Percentiles rank a stretch among this genome's conserved stretches.
These are phyloP conservation scores for Pogona vitticeps DNA, from an alignment of 2,113 vertebrate genomes.

Conservation along the genomic window DNA sequence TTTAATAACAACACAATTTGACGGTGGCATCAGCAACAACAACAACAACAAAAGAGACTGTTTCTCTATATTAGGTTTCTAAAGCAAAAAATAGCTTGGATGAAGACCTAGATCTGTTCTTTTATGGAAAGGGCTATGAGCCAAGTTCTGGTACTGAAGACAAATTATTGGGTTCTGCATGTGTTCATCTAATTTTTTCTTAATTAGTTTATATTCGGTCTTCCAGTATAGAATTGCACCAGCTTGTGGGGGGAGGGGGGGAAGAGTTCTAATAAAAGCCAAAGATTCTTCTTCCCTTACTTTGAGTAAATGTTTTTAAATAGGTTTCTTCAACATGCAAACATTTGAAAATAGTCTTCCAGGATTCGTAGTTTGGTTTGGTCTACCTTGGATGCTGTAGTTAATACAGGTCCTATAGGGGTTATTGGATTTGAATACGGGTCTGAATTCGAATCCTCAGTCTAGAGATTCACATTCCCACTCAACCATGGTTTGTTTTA, in stretches of 20 bases:
- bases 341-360: neutral
- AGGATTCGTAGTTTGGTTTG: too few species aligned
- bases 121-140: neutral
- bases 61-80: neutral
- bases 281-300: neutral
- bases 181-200: neutral
- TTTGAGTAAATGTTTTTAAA: neutral
- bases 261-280: neutral
- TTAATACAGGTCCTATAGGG: too few species aligned
- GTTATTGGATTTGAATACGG: neutral
- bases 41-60: too few species aligned
- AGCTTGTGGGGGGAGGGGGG: neutral
- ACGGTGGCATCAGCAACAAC: too few species aligned
- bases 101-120: neutral
- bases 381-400: too few species aligned
- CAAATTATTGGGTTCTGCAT: neutral
- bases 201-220: too few species aligned
- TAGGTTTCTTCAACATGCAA: neutral
- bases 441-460: neutral
- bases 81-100: neutral
- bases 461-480: neutral
- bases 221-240: neutral
- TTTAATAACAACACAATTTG: neutral
- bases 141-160: neutral
- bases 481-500: neutral